Conservation (phyloP, 2,113 vertebrate species). For the Zosterops lateralis region DNA sequence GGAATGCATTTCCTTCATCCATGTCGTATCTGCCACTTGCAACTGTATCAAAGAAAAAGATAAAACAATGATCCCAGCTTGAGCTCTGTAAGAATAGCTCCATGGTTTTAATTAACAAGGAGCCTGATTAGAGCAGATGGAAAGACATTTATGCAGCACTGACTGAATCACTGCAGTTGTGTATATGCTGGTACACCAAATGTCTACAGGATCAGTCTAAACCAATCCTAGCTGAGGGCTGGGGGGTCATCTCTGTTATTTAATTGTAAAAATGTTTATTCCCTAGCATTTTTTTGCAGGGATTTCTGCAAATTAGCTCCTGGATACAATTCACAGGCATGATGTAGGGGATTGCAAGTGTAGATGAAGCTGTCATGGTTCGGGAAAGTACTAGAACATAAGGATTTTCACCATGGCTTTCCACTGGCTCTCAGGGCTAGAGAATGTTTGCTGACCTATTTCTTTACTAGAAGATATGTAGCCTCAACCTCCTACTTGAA, state of each 20-base stretch:
- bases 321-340: not conserved
- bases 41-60: not conserved
- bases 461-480: not conserved
- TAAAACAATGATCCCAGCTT: not conserved
- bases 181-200: not conserved
- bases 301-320: not conserved
- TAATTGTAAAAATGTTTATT: not conserved
- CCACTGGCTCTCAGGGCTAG: not conserved
- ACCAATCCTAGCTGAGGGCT: not conserved
- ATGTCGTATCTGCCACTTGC: not conserved
- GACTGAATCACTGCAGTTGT: not conserved
- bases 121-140: not conserved
- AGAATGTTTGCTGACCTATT: not conserved
- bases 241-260: not conserved
- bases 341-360: not conserved
- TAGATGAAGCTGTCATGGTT: not conserved
- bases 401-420: not conserved
- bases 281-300: not conserved
- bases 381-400: not conserved
- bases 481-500: not conserved
- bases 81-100: not conserved
- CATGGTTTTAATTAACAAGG: not conserved
- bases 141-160: not conserved
- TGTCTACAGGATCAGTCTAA: not conserved
- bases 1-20: not conserved